Base-by-base conservation (phyloP, 2,888 invertebrate species). In the Adelphocoris suturalis region DNA sequence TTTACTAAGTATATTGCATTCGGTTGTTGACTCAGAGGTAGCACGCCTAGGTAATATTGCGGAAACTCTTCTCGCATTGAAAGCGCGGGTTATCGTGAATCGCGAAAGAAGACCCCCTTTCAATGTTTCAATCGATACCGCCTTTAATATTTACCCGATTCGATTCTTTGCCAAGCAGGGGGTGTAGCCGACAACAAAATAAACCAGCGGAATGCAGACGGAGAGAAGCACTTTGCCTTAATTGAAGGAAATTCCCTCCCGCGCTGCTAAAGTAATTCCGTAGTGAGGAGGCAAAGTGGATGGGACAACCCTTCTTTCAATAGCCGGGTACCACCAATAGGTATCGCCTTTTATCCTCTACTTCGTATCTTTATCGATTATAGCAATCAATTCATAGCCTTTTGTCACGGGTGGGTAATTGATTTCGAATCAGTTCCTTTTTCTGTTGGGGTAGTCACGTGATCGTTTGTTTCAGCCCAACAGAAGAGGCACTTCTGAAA, bases 141-240 rank as follows among this genome's bases (percentile, higher is more conserved):
- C 23, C 68, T 68, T 68, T 68, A 68, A 23, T 68, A 68, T 68
- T 68, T 23, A 68, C 68, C 68, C 19, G 68, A 68, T 68, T 68
- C 68, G 68, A 68, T 68, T 68, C 19, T 23, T 27, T 23, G 27
- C 23, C 68, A 14, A 52, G 68, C 23, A 23, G 5, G 9, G 11
- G 7, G 27, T 16, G 68, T 12, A 68, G 23, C 68, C 19, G 68
- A 68, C 68, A 68, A 68, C 68, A 68, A 68, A 68, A 68, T 68
- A 27, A 68, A 68, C 19, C 68, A 11, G 68, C 19, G 68, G 27
- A 27, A 19, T 23, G 68, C 23, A 68, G 68, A 23, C 68, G 68
- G 19, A 19, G 27, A 68, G 68, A 57, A 68, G 23, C 68, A 68
- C 23, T 68, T 68, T 23, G 68, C 23, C 19, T 7, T 68, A 68